Evolutionary conservation across 2,797 vertebrate species (phyloP).

Genomic region (Platyrinchus mystaceus): DNA sequence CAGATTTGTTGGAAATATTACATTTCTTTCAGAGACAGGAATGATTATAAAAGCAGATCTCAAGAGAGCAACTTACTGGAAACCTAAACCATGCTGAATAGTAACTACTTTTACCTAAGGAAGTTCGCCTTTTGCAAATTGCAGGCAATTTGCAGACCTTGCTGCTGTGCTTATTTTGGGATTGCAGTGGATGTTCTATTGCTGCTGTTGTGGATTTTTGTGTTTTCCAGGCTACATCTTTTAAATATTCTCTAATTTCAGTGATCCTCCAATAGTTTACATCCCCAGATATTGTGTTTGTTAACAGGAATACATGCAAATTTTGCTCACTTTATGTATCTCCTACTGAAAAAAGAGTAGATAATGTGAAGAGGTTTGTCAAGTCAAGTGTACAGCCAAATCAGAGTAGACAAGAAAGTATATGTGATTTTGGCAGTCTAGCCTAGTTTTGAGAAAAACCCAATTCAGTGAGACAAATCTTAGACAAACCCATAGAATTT

Average conservation of each 20-base stretch:
- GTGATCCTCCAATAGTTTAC: background rate
- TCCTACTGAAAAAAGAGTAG: background rate
- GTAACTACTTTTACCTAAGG: slow-evolving; percentile 31
- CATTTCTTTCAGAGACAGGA: slow-evolving; percentile 4
- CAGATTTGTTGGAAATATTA: background rate
- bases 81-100: background rate
- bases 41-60: slow-evolving; percentile 43
- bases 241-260: background rate
- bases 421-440: background rate
- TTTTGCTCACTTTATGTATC: background rate
- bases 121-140: slow-evolving; percentile 20
- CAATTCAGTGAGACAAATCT: background rate
- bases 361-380: background rate
- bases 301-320: background rate
- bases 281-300: background rate
- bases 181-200: background rate
- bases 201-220: background rate
- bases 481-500: background rate
- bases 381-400: background rate
- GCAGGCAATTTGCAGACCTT: background rate
- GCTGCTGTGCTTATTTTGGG: slow-evolving; percentile 12
- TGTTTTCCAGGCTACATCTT: background rate
- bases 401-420: background rate
- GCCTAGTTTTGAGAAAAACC: background rate
- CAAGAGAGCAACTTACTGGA: slow-evolving; percentile 28